Conservation (phyloP, 1,140 invertebrate species). For the Zophobas atratus region DNA sequence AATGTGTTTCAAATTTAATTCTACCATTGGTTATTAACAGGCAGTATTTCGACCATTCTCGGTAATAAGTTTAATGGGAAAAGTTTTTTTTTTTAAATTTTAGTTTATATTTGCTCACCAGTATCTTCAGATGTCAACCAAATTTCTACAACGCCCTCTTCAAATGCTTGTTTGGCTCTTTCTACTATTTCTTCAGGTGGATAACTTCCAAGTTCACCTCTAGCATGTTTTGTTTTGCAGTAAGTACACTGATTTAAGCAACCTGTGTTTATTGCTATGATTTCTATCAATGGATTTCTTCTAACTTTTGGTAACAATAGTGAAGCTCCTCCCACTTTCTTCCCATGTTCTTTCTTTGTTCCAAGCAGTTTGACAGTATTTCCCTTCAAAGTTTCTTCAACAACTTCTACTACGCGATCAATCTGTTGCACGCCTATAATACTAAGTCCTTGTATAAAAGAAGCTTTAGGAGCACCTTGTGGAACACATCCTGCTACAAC, state of each 20-base stretch:
- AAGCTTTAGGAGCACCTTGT: conserved; percentile 85
- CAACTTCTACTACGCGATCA: conserved; percentile 98
- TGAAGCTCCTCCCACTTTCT: conserved; percentile 89
- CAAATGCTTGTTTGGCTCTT: conserved; percentile 87
- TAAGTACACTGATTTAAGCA: conserved; percentile 99
- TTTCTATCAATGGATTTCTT: conserved; percentile 97
- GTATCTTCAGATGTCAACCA: conserved; percentile 99
- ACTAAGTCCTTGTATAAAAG: conserved; percentile 86
- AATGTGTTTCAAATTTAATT: no score
- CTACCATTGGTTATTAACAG: no score
- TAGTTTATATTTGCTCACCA: conserved; percentile 67
- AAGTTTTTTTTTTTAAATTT: no score
- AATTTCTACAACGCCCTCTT: conserved; percentile 96
- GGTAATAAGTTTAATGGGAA: background rate
- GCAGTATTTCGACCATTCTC: background rate
- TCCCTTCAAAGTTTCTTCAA: conserved; percentile 97
- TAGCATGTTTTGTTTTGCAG: conserved; percentile 98
- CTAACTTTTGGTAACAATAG: conserved; percentile 94
- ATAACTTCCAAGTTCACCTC: conserved; percentile 97
- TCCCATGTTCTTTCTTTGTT: conserved; percentile 85
- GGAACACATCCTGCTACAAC: conserved; percentile 98
- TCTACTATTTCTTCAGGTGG: conserved; percentile 87
- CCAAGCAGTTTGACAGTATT: conserved; percentile 87
- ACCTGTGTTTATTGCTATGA: conserved; percentile 97
- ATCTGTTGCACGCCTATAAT: conserved; percentile 98